Base-by-base conservation (phyloP, 64 coral and sea anemone genomes). In the Orbicella faveolata region DNA sequence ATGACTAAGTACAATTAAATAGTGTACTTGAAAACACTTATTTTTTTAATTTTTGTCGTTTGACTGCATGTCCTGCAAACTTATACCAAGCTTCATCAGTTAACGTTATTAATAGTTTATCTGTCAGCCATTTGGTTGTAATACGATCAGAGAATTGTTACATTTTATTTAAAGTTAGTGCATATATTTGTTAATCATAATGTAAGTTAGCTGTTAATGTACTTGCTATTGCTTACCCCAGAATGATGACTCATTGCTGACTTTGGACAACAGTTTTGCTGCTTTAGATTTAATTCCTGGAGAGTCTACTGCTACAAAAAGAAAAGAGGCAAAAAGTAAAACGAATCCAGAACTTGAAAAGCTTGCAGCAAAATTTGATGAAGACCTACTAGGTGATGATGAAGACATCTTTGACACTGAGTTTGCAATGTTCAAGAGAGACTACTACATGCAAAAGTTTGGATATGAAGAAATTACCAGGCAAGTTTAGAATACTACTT, bases 391-490 rank as follows among this genome's bases (percentile, higher is more conserved):
- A 6, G 84, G 81, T 30, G 93, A 83, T 26, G 92, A 93, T 54
- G 92, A 88, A 30, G 93, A 90, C 81, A 78, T 75, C 16, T 99
- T 99, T 93, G 94, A 89, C 9, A 91, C 90, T n/a, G 97, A 99
- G 75, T 95, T 96, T 86, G 94, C 94, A 33, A 95, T 93, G 74
- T 81, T 93, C 75, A 99, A 99, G 80, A 95, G 93, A 64, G 52
- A 82, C 18, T 99, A 99, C 68, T 99, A 99, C 77, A 89, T 82
- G 77, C 91, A 99, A 21, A 99, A 99, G 84, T 91, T 99, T 87
- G 91, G 83, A 67, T 90, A 91, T 57, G 88, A 99, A 83, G 77
- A 84, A 33, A 78, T 95, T 33, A 87, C 91, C 67, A 95, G 94
- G 97, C 94, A 20, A 59, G 15, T 59, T 15, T 14, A 59, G 55